phyloP scores from a whole-genome alignment of 2,113 vertebrate species.

The Chaetorhynchus papuensis region DNA sequence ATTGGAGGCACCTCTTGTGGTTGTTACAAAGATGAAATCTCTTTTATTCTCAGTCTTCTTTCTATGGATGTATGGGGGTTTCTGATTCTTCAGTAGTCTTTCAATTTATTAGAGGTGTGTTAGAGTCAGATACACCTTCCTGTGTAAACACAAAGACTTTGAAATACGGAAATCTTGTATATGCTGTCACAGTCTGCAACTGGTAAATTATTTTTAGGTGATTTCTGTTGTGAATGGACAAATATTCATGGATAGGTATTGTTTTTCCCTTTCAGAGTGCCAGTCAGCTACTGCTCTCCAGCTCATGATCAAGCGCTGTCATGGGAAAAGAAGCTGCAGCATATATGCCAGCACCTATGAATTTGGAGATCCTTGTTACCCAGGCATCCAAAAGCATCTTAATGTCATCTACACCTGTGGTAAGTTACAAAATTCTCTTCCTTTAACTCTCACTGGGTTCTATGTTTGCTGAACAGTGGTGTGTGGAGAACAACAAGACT shows the following conservation, averaged over 20 bases:
- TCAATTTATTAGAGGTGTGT: not conserved
- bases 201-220: not conserved
- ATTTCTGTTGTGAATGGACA: not conserved
- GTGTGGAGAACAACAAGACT: not conserved
- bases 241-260: not conserved
- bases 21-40: not conserved
- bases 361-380: slow-evolving; percentile 88
- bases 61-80: not conserved
- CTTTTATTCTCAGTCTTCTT: not conserved
- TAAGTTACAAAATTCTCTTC: slow-evolving; percentile 59
- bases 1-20: not conserved
- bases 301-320: slow-evolving; percentile 81
- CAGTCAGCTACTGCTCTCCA: slow-evolving; percentile 79
- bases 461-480: not conserved
- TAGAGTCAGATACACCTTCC: not conserved
- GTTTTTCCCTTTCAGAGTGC: slow-evolving; percentile 74
- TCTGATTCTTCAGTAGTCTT: not conserved
- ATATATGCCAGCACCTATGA: slow-evolving; percentile 82
- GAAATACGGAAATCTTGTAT: not conserved
- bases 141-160: not conserved
- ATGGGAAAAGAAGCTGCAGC: slow-evolving; percentile 83
- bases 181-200: not conserved
- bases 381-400: slow-evolving; percentile 86
- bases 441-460: not conserved
- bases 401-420: slow-evolving; percentile 90